Evolutionary conservation across 1,140 invertebrate genomes (phyloP), one percentile per base, ranked within the genome.

Genomic region (Melitaea cinxia): DNA sequence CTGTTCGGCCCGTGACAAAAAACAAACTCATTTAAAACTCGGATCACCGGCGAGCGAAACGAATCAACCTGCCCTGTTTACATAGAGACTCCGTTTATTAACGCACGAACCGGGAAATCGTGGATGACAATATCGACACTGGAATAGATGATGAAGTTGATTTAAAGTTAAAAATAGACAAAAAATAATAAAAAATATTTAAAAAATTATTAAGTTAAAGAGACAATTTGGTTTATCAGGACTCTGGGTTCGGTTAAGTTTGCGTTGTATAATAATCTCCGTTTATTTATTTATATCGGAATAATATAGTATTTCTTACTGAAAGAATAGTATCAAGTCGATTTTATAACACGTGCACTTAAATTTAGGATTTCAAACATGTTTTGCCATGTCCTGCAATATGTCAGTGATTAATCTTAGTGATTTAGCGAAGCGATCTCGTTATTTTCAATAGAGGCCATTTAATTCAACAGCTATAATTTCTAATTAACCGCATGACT

Each of bases 1-100:
- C 59, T 61, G 39, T 68, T 54, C 52, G 71, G 77, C 75, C 65
- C 69, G 68, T 73, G 78, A 82, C 83, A 87, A 89, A 87, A 89
- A 89, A 85, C 80, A 77, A 88, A 85, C 79, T 82, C 77, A 88
- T 88, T 85, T 85, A 77, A 80, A 78, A 81, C 83, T 85, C 81
- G 77, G 80, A 84, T 89, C 80, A 75, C 63, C 63, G 57, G 63
- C 61, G 52, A 66, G 30, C 59, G 68, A 77, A 77, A 77, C 80
- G 39, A 78, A 80, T 78, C 59, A 58, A 49, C 77, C 79, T 78
- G 71, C 70, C 75, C 77, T 88, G 82, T 89, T 86, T 85, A 78
- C 84, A 72, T 65, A 81, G 80, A 69, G 63, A 45, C 65, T 62
- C 59, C 72, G 64, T 79, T 86, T 85, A 83, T 87, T 82, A 75